Conservation (phyloP, 2,888 invertebrate genomes). For the Leptopterna dolabrata region DNA sequence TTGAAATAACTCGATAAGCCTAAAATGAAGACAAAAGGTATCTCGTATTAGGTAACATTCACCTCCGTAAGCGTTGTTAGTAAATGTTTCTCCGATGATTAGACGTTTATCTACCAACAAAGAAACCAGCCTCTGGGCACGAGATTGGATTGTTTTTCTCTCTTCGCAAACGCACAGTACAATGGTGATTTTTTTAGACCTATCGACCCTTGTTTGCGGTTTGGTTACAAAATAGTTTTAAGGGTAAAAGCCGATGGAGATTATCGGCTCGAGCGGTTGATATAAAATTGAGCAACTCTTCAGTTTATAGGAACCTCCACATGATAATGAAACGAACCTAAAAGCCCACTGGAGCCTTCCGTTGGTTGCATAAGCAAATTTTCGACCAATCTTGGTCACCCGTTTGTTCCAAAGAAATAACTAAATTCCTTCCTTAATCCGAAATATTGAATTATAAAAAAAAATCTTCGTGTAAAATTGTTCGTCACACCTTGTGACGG, state of each 20-base stretch:
- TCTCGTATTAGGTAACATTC: neutral
- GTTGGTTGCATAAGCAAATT: too few species aligned
- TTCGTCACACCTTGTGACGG: too few species aligned
- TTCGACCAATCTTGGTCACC: too few species aligned
- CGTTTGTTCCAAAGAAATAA: too few species aligned
- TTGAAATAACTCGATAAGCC: neutral
- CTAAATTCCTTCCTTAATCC: too few species aligned
- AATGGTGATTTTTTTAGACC: neutral
- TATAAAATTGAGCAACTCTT: too few species aligned
- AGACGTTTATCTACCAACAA: neutral
- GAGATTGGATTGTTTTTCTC: neutral
- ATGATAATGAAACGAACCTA: too few species aligned
- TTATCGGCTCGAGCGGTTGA: neutral
- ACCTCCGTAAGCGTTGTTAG: neutral
- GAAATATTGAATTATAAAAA: too few species aligned
- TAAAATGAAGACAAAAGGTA: neutral
- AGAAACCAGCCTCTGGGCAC: constrained; percentile 1
- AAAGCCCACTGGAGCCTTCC: too few species aligned
- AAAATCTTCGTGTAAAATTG: too few species aligned
- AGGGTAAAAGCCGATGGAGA: neutral
- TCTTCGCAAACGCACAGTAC: neutral
- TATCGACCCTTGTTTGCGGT: neutral
- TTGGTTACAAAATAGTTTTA: neutral
- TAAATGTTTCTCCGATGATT: neutral
- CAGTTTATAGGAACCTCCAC: too few species aligned